A percentile compares a stretch with the other conserved stretches of the same genome.
These are phyloP conservation scores for Lepus americanus DNA, from an alignment of 2,113 vertebrate species.

Conservation along the genomic window DNA sequence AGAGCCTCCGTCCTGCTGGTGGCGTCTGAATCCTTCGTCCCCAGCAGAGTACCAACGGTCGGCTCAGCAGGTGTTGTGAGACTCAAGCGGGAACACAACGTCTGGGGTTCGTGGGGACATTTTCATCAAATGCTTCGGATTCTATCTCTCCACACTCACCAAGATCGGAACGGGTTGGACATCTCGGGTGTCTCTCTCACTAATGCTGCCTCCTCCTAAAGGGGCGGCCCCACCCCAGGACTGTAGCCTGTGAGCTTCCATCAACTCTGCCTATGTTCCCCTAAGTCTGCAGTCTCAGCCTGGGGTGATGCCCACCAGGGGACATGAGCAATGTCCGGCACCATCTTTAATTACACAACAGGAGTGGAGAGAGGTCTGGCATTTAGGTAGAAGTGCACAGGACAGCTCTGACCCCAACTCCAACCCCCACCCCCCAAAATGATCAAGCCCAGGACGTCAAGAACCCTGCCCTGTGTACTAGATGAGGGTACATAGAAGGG, in stretches of 20 bases:
- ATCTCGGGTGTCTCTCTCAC: neutral
- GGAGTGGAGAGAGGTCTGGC: neutral
- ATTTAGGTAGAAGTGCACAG: neutral
- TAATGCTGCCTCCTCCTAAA: neutral
- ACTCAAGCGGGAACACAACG: neutral
- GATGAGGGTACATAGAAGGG: too few relatives aligned
- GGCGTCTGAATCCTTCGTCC: neutral
- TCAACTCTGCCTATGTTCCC: neutral
- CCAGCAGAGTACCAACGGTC: rapidly evolving
- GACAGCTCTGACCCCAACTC: neutral
- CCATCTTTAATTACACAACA: neutral
- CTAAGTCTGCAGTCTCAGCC: neutral
- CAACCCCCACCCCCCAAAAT: neutral
- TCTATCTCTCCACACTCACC: neutral
- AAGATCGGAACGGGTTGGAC: neutral
- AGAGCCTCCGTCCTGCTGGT: neutral
- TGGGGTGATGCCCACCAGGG: too few relatives aligned
- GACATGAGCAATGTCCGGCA: neutral
- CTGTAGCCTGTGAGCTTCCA: rapidly evolving
- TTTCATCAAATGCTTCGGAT: rapidly evolving
- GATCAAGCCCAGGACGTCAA: neutral
- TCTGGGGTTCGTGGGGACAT: rapidly evolving
- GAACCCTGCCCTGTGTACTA: neutral
- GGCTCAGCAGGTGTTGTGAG: neutral
- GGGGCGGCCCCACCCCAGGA: rapidly evolving